Evolutionary conservation across 2,797 vertebrate genomes (phyloP).

Genomic region (Gephyroberyx darwinii): DNA sequence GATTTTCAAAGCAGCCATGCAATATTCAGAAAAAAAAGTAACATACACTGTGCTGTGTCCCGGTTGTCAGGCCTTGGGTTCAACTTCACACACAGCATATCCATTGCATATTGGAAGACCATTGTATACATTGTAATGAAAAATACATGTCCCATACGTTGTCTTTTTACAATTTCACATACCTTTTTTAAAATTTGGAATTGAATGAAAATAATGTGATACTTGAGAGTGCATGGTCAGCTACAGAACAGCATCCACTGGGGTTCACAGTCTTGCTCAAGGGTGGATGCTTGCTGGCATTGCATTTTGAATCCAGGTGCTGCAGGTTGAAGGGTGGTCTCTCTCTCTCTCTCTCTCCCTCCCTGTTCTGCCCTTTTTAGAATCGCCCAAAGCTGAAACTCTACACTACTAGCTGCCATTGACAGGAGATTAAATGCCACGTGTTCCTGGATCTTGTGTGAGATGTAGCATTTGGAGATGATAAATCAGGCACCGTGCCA

Average conservation of each 20-base stretch:
- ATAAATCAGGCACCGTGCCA: constrained; percentile 23
- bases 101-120: neutral
- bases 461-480: constrained; percentile 31
- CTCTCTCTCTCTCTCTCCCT: no score
- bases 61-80: neutral
- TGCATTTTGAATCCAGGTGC: constrained; percentile 12
- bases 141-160: neutral
- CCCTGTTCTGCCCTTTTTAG: neutral
- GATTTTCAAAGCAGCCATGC: constrained; percentile 47
- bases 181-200: neutral
- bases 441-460: constrained; percentile 25
- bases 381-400: constrained; percentile 40
- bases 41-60: neutral
- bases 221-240: neutral
- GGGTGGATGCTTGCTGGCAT: constrained; percentile 30
- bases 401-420: constrained; percentile 16
- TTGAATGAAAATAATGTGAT: neutral
- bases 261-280: constrained; percentile 32
- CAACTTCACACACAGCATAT: neutral
- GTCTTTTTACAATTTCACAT: neutral
- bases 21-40: neutral
- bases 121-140: constrained; percentile 7
- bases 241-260: neutral
- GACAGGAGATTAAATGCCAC: constrained; percentile 33
- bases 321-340: neutral